Evolutionary conservation across 2,113 vertebrate species (phyloP), one percentile per base, ranked within the genome.

Genomic region (Seriola rivoliana): DNA sequence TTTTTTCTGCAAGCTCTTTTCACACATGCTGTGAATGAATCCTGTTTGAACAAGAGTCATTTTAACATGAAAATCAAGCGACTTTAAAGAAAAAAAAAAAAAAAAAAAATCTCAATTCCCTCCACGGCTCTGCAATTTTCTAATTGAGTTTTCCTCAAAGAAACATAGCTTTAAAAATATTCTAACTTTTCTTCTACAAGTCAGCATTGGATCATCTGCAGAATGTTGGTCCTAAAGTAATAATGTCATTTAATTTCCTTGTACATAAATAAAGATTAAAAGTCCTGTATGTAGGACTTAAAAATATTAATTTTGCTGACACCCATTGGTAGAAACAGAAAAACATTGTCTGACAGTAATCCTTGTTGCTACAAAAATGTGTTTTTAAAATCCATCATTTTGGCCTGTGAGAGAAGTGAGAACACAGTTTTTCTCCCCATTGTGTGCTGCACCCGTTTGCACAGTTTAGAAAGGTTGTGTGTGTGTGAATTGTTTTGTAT

Each of bases 1-100:
- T 36, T 8, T 87, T 75, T 80, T 63, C 29, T 63, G 4, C 32
- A 63, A 70, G 52, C 29, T 68, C 71, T 74, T 86, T 79, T 84
- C 42, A 89, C 44, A 82, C 25, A 19, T 78, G 85, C 62, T 55
- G 10, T 1, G 32, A 79, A 32, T 29, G 63, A 16, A 3, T 84
- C 62, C 65, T 32, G 46, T 84, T 52, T 67, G 55, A 72, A 36
- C 23, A 34, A 62, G 36, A 46, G 25, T 34, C 0, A 11, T 34
- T 46, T 70, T 71, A 60, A 34, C 7, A 9, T 29, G 17, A 60
- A 50, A 42, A 57, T 64, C 10, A 75, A 36, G 8, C 19, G 19
- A 36, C 5, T 54, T 29, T 29, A 29, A 29, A 29, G 29, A 29
- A 29, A 29, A 29, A 29, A 29, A 29, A 29, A 29, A 29, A 29